phyloP scores from a whole-genome alignment of 2,888 invertebrate species.

The Polymixis flavicincta region DNA sequence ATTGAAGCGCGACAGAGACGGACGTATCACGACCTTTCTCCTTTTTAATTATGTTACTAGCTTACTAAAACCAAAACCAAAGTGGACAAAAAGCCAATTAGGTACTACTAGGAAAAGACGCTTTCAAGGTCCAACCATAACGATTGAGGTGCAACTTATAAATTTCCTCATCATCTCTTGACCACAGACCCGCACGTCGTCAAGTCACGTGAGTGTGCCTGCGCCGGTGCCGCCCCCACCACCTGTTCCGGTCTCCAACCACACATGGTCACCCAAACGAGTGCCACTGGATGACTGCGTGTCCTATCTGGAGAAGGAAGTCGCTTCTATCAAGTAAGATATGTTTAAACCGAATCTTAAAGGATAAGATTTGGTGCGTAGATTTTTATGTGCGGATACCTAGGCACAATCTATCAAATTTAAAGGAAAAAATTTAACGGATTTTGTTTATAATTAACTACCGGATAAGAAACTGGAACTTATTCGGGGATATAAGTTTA shows the following conservation, averaged over 20 bases:
- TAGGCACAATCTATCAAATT: not conserved
- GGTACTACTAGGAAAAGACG: not conserved
- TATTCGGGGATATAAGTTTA: not conserved
- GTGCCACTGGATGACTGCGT: conserved; percentile 82
- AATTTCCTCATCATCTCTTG: not conserved
- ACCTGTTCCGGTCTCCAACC: conserved; percentile 71
- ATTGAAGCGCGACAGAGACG: no score
- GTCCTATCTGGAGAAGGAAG: conserved; percentile 84
- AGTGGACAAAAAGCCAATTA: no score
- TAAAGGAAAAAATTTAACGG: not conserved
- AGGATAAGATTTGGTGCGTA: not conserved
- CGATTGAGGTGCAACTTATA: not conserved
- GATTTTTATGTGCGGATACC: no score
- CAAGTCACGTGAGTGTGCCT: conserved; percentile 80
- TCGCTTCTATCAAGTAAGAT: conserved; percentile 83
- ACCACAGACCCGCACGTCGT: conserved; percentile 76
- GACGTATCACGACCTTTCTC: no score
- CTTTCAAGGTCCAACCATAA: not conserved
- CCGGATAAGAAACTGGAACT: not conserved
- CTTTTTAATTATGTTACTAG: no score
- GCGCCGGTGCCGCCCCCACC: conserved; percentile 79
- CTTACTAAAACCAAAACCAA: no score
- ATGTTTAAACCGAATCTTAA: not conserved
- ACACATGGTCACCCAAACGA: conserved; percentile 83
- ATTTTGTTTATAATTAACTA: not conserved